Base-by-base conservation (phyloP, 2,113 vertebrate species). In the Hypanus sabinus region DNA sequence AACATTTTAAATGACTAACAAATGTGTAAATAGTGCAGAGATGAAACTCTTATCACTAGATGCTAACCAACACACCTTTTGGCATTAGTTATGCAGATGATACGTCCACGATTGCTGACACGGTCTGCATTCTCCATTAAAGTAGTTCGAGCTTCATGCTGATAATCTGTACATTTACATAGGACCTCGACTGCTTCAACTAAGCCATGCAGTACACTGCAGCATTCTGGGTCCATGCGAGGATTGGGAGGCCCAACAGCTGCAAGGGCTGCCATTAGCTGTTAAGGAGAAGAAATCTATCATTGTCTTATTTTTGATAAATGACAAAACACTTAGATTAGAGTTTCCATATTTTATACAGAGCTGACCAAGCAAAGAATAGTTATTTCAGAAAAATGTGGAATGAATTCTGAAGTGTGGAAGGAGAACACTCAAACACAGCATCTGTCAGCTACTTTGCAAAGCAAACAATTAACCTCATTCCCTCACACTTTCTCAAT, bases 61-160 rank as follows among this genome's bases (percentile, higher is more conserved):
- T 46, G 36, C 20, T 7, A 46, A 92, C 60, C 18, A 85, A 14
- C 94, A 87, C 95, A 99, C 99, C 99, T 99, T 96, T 99, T 99
- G 12, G 99, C 98, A 60, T 99, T 99, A 94, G 99, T 99, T 85
- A 99, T 97, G 94, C 98, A 99, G 96, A 99, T 98, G 93, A 99
- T 99, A 20, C 98, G 97, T 30, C 99, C 99, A 75, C 98, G 96
- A 91, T 99, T 99, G 94, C 97, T 97, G 70, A 99, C 99, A 38
- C 98, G 97, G 46, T 99, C 98, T 0, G 98, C 99, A 6, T 98
- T 98, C 95, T 99, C 99, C 98, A 99, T 98, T 33, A 99, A 96
- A 93, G 95, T 68, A 3, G 97, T 98, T 57, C 99, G 98, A 30
- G 97, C 96, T 95, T 99, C 98, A 0, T 99, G 98, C 94, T 99